Evolutionary conservation across 1,140 invertebrate species (phyloP), one percentile per base, ranked within the genome.

Genomic region (Trachelipus rathkii): DNA sequence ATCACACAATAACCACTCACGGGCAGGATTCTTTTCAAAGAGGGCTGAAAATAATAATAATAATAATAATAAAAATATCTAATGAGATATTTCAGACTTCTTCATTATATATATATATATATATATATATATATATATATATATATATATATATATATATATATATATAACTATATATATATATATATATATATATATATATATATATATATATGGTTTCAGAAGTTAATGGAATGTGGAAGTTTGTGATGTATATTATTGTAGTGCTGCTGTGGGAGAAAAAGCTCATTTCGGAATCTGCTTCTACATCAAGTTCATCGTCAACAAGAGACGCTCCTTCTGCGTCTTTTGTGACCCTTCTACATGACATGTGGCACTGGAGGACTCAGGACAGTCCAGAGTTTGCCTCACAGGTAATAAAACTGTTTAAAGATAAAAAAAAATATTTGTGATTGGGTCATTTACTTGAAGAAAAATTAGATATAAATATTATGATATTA

Each of bases 371-470:
- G 21, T 75, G 73, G 73, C 73, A 75, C 11, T 75, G 73, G 73
- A 33, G 73, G 10, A 75, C 73, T 11, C 73, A 75, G 11, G 73
- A 75, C 24, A 75, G 53, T 75, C 73, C 73, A 6, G 73, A 75
- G 19, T 75, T 68, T 68, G 73, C 50, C 10, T 60, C 73, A 11
- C 66, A 68, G 73, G 73, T 75, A 44, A 68, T 33, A 3, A 33
- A 33, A 33, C 33, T 3, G 6, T 33, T n/a, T n/a, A n/a, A n/a
- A n/a, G n/a, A n/a, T n/a, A n/a, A n/a, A n/a, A n/a, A n/a, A n/a
- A n/a, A n/a, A n/a, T n/a, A n/a, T n/a, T n/a, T n/a, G n/a, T n/a
- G n/a, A n/a, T n/a, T n/a, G n/a, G n/a, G n/a, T n/a, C n/a, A n/a
- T n/a, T n/a, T n/a, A n/a, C n/a, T n/a, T n/a, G n/a, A n/a, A n/a